A percentile compares a stretch with the other conserved stretches of the same genome.
These are phyloP conservation scores for Beroe forskalii DNA, from an alignment of 37 sponge, comb jelly and placozoan genomes.

Conservation along the genomic window DNA sequence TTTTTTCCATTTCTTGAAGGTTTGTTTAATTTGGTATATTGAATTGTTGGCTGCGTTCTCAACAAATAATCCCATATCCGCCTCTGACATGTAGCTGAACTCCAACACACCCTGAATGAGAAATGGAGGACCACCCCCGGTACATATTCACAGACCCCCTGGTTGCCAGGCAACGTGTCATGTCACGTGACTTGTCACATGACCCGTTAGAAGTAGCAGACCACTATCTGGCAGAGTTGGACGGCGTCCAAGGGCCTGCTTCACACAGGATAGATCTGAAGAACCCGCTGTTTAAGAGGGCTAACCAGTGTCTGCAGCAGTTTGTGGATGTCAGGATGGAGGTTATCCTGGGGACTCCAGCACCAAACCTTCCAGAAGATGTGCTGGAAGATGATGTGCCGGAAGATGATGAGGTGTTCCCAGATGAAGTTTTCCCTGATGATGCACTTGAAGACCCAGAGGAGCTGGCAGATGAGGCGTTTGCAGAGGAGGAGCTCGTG, in stretches of 20 bases:
- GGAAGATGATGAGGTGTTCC: too few species aligned
- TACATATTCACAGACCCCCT: constrained; percentile 5
- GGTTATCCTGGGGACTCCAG: background rate
- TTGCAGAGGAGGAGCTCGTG: too few species aligned
- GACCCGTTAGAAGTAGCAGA: constrained; percentile 9
- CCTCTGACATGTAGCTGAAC: too few species aligned
- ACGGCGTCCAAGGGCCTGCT: background rate
- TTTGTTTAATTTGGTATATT: too few species aligned
- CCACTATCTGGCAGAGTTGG: background rate
- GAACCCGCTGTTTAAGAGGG: background rate
- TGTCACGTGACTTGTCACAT: background rate
- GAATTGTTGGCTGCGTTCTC: too few species aligned
- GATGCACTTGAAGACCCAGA: too few species aligned
- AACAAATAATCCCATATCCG: too few species aligned
- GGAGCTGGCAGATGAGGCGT: too few species aligned
- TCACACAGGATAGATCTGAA: background rate
- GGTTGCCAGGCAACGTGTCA: background rate
- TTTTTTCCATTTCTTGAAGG: too few species aligned
- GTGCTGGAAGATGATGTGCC: too few species aligned
- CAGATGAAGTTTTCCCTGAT: too few species aligned
- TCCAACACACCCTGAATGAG: too few species aligned
- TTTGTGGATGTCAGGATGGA: background rate
- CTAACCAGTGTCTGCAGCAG: constrained; percentile 17
- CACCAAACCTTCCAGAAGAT: background rate
- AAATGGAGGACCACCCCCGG: constrained; percentile 11